Conservation (phyloP, 2,113 vertebrate species). For the Xenus cinereus region DNA sequence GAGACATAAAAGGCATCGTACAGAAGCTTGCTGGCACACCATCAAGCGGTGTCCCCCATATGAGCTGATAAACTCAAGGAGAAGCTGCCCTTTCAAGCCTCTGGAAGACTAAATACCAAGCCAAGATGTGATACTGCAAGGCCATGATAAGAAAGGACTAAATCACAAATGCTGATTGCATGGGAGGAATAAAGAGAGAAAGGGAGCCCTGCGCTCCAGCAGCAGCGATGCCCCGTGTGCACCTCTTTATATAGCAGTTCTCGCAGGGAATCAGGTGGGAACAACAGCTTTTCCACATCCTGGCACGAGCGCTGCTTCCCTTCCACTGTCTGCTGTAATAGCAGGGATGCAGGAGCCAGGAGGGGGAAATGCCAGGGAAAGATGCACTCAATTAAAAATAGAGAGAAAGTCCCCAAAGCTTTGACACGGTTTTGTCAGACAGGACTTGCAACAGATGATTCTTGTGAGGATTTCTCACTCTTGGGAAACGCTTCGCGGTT, state of each 20-base stretch:
- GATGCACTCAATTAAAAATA: slow-evolving; percentile 50
- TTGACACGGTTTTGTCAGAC: slow-evolving; percentile 52
- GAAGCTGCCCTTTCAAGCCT: slow-evolving; percentile 62
- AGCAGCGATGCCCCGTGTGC: background rate
- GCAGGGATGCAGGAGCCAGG: background rate
- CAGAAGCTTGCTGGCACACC: slow-evolving; percentile 46
- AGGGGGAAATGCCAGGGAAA: slow-evolving; percentile 19
- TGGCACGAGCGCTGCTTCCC: background rate
- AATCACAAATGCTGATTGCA: slow-evolving; percentile 24
- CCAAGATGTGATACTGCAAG: slow-evolving; percentile 54
- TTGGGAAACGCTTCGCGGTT: slow-evolving; percentile 10
- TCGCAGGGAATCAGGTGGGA: background rate
- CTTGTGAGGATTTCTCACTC: slow-evolving; percentile 46
- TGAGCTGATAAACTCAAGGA: slow-evolving; percentile 65
- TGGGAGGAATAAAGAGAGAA: background rate
- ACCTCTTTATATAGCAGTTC: background rate
- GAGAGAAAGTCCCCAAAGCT: slow-evolving; percentile 42
- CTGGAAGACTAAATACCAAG: slow-evolving; percentile 62
- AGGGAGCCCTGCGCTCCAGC: background rate
- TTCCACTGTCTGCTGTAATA: background rate
- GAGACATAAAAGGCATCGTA: slow-evolving; percentile 29
- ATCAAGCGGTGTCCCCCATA: slow-evolving; percentile 24
- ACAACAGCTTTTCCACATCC: background rate
- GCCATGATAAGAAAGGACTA: slow-evolving; percentile 43
- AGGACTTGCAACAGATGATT: slow-evolving; percentile 50